Percentiles rank a stretch among this genome's conserved stretches.
Conservation (phyloP, 2,113 vertebrate genomes). For the Campylomormyrus tamandua region DNA sequence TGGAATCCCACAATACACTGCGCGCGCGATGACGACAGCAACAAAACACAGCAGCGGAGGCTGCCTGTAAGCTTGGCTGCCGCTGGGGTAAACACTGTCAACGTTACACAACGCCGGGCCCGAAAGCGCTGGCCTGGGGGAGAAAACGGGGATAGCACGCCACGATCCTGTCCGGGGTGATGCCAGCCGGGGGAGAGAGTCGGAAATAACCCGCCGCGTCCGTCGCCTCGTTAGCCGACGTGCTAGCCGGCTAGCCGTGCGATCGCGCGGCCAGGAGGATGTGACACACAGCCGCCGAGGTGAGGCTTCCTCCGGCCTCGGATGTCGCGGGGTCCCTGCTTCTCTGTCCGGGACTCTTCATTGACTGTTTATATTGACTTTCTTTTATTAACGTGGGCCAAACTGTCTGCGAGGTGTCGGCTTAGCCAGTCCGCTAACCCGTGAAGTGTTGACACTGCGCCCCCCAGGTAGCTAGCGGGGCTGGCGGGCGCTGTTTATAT, state of each 20-base stretch:
- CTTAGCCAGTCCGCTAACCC: neutral
- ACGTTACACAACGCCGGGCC: constrained; percentile 20
- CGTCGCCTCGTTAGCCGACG: neutral
- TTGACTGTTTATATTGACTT: neutral
- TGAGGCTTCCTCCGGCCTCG: constrained; percentile 1
- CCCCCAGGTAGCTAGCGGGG: neutral
- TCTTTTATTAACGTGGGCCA: neutral
- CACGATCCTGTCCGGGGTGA: neutral
- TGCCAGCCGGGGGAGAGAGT: constrained; percentile 5
- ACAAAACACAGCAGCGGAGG: constrained; percentile 57
- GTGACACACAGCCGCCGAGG: constrained; percentile 17
- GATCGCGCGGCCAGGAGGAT: constrained; percentile 12
- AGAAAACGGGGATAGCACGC: neutral
- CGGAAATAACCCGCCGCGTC: neutral
- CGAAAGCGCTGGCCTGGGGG: constrained; percentile 18
- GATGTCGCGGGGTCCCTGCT: neutral
- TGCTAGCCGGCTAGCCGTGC: neutral
- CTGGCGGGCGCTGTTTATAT: neutral
- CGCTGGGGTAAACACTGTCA: constrained; percentile 33
- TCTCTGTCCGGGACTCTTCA: neutral
- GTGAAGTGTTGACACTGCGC: neutral
- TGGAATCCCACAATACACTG: constrained; percentile 56
- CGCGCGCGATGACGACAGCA: constrained; percentile 58
- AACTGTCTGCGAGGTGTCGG: neutral
- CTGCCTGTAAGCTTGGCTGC: constrained; percentile 39